Conservation (phyloP, 2,113 vertebrate species). For the Sylvia atricapilla region DNA sequence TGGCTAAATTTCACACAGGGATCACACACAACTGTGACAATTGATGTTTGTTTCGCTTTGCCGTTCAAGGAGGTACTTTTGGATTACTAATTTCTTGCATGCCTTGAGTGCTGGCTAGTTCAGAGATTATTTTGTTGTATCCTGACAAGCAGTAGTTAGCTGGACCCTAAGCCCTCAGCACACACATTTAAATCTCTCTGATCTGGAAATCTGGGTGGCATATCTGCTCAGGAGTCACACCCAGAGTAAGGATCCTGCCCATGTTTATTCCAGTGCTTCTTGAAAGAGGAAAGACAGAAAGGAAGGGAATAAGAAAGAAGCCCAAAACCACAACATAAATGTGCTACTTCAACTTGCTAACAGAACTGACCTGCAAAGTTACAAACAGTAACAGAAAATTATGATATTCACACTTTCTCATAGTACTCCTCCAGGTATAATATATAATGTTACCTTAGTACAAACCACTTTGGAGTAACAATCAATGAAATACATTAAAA, state of each 20-base stretch:
- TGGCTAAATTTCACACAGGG: constrained; percentile 9
- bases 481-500: constrained; percentile 12
- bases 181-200: not conserved
- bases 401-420: not conserved
- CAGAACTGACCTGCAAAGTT: not conserved
- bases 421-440: not conserved
- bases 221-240: not conserved
- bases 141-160: not conserved
- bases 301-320: not conserved
- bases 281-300: not conserved
- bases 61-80: not conserved
- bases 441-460: not conserved
- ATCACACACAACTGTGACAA: not conserved
- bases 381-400: not conserved
- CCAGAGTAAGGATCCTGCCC: not conserved
- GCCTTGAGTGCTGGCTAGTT: not conserved
- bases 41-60: not conserved
- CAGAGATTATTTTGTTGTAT: not conserved
- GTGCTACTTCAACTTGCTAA: not conserved
- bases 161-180: not conserved
- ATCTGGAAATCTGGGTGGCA: not conserved
- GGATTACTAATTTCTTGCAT: not conserved
- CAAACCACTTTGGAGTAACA: not conserved
- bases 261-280: not conserved
- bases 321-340: constrained; percentile 8